phyloP scores from a whole-genome alignment of 2,113 vertebrate genomes.

The Balaeniceps rex region DNA sequence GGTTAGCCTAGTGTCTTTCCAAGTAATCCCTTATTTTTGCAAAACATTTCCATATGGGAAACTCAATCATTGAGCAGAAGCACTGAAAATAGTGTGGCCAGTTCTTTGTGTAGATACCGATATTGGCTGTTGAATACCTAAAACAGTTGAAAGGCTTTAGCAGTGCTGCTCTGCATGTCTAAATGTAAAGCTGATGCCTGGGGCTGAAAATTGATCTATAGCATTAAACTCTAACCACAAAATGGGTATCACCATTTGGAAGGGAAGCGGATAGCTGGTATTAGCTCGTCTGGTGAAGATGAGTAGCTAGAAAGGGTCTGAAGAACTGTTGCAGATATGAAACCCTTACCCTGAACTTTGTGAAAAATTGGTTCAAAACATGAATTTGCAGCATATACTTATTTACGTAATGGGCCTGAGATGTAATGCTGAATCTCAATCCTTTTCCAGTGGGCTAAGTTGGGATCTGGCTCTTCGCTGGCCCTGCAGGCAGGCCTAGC shows the following conservation, averaged over 20 bases:
- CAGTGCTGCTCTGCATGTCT: neutral
- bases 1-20: constrained; percentile 42
- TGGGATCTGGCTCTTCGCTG: neutral
- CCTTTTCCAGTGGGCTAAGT: neutral
- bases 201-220: constrained; percentile 9
- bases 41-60: constrained; percentile 57
- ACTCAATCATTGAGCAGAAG: neutral
- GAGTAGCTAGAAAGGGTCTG: neutral
- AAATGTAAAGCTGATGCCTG: constrained; percentile 9
- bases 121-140: neutral
- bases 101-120: neutral
- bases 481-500: neutral
- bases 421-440: neutral
- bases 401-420: neutral
- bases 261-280: neutral
- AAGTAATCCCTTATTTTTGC: constrained; percentile 48
- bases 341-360: neutral
- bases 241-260: neutral
- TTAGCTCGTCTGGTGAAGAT: neutral
- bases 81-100: neutral
- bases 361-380: neutral
- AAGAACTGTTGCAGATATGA: neutral
- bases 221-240: neutral
- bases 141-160: neutral
- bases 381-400: neutral